Percentiles rank a stretch among this genome's conserved stretches.
phyloP scores from a whole-genome alignment of 2,888 invertebrate species.

The Dioctria linearis region DNA sequence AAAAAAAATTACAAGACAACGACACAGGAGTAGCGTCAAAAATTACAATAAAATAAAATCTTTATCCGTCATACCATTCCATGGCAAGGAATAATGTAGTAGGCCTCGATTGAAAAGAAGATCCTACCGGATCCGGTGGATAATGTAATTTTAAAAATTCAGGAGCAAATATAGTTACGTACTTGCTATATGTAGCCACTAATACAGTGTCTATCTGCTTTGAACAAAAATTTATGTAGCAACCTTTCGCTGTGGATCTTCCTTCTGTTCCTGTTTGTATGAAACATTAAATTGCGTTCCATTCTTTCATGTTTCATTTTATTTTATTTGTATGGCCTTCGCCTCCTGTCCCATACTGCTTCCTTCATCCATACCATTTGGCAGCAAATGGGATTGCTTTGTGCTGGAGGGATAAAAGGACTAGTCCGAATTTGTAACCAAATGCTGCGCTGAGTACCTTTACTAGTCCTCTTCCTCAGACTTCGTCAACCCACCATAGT shows the following conservation, averaged over 20 bases:
- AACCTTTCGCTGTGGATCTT: background rate
- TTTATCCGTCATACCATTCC: background rate
- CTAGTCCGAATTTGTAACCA: slow-evolving; percentile 18
- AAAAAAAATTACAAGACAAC: slow-evolving; percentile 13
- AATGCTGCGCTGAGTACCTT: background rate
- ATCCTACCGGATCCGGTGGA: slow-evolving; percentile 56
- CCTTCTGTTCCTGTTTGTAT: background rate
- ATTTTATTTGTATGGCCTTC: slow-evolving; percentile 23
- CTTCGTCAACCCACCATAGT: too few relatives aligned
- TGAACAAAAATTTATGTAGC: slow-evolving; percentile 30
- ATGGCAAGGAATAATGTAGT: background rate
- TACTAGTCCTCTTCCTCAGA: too few relatives aligned
- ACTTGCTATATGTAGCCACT: background rate
- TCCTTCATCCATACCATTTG: background rate
- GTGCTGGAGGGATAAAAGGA: slow-evolving; percentile 1
- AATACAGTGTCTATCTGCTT: background rate
- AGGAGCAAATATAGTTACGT: slow-evolving; percentile 53
- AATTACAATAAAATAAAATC: background rate
- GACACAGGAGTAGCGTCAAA: background rate
- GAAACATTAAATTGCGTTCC: slow-evolving; percentile 36
- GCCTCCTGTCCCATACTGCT: background rate
- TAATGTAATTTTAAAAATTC: slow-evolving; percentile 62
- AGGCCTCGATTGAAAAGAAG: background rate
- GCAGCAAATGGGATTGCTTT: slow-evolving; percentile 27
- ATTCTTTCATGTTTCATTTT: slow-evolving; percentile 44